phyloP scores from a whole-genome alignment of 2,113 vertebrate species.

The Calidris pygmaea region DNA sequence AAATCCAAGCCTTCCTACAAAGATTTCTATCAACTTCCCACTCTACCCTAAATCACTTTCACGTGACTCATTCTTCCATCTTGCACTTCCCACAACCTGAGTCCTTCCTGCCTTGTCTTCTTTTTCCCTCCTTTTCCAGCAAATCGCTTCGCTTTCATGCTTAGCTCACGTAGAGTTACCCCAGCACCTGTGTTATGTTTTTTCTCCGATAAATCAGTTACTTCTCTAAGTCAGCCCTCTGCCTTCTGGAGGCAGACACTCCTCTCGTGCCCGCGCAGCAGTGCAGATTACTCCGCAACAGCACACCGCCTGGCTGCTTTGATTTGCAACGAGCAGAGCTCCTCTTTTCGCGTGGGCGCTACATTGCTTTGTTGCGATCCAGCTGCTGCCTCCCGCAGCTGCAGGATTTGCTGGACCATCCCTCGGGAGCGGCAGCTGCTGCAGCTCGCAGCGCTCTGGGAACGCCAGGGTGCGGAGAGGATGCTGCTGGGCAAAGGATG shows the following conservation, averaged over 20 bases:
- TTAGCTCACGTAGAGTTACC: neutral
- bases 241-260: neutral
- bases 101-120: conserved; percentile 28
- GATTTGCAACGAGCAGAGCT: neutral
- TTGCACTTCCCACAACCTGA: conserved; percentile 46
- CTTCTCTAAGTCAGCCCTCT: neutral
- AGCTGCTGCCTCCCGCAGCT: neutral
- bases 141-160: neutral
- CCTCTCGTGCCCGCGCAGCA: neutral
- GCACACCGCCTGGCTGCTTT: neutral
- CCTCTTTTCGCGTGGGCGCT: neutral
- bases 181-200: neutral
- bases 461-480: neutral
- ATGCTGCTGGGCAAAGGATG: neutral
- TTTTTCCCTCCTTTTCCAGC: conserved; percentile 8
- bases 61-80: conserved; percentile 18
- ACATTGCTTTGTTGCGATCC: neutral
- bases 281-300: neutral
- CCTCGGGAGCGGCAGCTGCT: neutral
- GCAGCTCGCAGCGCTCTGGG: neutral
- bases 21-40: conserved; percentile 47
- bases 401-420: neutral
- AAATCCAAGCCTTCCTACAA: conserved; percentile 38
- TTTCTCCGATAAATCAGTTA: neutral
- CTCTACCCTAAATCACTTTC: conserved; percentile 28